Evolutionary conservation across 2,888 invertebrate species (phyloP), one percentile per base, ranked within the genome.

Genomic region (Perithous albicinctus): DNA sequence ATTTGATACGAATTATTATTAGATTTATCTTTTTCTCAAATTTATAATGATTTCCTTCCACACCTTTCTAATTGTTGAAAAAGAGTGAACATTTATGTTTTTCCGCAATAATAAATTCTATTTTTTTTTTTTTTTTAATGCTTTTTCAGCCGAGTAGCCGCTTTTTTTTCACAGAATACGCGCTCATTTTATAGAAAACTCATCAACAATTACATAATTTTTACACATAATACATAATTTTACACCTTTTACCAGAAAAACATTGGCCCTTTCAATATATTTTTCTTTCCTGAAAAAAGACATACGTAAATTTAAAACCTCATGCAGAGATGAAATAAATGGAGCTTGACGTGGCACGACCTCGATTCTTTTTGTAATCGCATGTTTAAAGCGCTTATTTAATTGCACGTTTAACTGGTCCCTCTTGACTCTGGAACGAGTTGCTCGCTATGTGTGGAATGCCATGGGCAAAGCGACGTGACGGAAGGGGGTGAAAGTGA

Each of bases 351-450:
- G 72, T 48, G 51, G 32, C 12, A 41, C 61, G 70, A 67, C 78
- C 70, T 67, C 67, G 66, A 43, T 78, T 10, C 59, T 75, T 83
- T 82, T 61, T 70, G 63, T 70, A 15, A 79, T 77, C 63, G 72
- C 35, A 29, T 54, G 26, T 56, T 64, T 78, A 46, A 73, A 72
- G 20, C 38, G 46, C 64, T 32, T 70, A 64, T 78, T 81, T 76
- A 76, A 81, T 78, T 66, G 56, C 56, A 56, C 46, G 46, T 70
- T 54, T 54, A 67, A 75, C 70, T 63, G 15, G 61, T 26, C 10
- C 72, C 70, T 54, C 56, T 38, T 38, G 61, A 20, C 59, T 67
- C 29, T 35, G 38, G 61, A 61, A 79, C 51, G 67, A 63, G 29
- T 78, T 64, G 18, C 23, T 54, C 32, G 64, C 35, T 26, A 20